Evolutionary conservation across 2,113 vertebrate species (phyloP), one percentile per base, ranked within the genome.

Genomic region (Misgurnus anguillicaudatus): DNA sequence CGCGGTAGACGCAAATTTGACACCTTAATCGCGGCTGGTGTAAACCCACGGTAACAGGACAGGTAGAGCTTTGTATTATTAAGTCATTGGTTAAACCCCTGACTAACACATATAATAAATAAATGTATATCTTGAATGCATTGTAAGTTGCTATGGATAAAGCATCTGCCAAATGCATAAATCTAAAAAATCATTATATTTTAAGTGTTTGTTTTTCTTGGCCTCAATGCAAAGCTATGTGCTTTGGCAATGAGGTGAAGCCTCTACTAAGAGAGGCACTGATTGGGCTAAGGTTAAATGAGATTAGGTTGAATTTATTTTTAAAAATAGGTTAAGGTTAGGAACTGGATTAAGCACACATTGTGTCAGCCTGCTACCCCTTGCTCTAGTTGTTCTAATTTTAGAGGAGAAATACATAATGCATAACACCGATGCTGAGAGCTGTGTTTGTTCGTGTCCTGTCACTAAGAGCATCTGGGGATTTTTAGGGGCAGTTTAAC

Each of bases 381-480:
- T 51, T 36, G 38, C 17, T 72, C 13, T 13, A 21, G 16, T 38
- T 70, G 16, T 39, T 71, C 68, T 71, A 57, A 71, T 55, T n/a
- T 42, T 61, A 74, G 53, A 47, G 19, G 19, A 24, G 0, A 61
- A 61, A 73, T 45, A 16, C 21, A 57, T 58, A 41, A 72, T 39
- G 16, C 2, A 72, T 72, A 72, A 14, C 10, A 41, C 11, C 11
- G 51, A 72, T n/a, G 55, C 19, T 42, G 4, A 19, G 39, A 21
- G 38, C 11, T 21, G 4, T 60, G 39, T 17, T 0, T 45, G 21
- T 41, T 31, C 17, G 41, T 19, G 10, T 4, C 0, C 0, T 24
- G 70, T 14, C 17, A 2, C 9, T 21, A 41, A n/a, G 19, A 8
- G 31, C 16, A 5, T 65, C 39, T 14, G n/a, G 36, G 17, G 48